Conservation (phyloP, 2,888 invertebrate species). For the Acrobasis suavella region DNA sequence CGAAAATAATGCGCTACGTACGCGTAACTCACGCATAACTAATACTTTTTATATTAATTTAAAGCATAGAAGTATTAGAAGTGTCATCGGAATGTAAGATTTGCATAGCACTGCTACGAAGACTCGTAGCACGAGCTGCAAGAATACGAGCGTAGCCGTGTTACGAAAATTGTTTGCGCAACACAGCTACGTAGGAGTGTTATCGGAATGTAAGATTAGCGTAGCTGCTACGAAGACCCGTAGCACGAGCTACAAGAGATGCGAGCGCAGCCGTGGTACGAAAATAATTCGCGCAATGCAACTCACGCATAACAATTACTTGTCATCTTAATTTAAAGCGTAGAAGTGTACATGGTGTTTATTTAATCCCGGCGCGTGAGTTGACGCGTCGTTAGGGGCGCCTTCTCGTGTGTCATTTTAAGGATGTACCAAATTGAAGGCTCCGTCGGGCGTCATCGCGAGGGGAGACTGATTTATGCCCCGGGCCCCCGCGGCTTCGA, state of each 20-base stretch:
- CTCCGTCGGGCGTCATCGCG: conserved; percentile 74
- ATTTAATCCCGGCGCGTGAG: conserved; percentile 58
- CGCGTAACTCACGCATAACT: no score
- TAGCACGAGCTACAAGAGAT: not conserved
- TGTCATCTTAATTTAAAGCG: conserved; percentile 5
- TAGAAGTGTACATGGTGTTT: conserved; percentile 47
- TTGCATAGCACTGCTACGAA: no score
- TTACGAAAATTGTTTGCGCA: no score
- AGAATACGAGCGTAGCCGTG: no score
- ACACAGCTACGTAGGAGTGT: no score
- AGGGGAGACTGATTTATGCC: conserved; percentile 80
- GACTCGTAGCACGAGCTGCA: no score
- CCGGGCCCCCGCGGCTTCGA: conserved; percentile 61
- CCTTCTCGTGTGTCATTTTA: conserved; percentile 82
- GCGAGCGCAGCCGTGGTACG: not conserved
- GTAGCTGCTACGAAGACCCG: no score
- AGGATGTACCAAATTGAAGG: conserved; percentile 83
- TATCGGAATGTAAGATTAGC: no score
- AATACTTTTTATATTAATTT: no score
- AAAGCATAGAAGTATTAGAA: no score
- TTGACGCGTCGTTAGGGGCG: conserved; percentile 75
- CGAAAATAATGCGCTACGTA: no score
- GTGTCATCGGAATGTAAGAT: no score
- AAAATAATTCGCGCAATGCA: conserved; percentile 7
- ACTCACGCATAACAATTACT: conserved; percentile 8